Conservation (phyloP, 1,140 invertebrate genomes). For the Euura lappo region DNA sequence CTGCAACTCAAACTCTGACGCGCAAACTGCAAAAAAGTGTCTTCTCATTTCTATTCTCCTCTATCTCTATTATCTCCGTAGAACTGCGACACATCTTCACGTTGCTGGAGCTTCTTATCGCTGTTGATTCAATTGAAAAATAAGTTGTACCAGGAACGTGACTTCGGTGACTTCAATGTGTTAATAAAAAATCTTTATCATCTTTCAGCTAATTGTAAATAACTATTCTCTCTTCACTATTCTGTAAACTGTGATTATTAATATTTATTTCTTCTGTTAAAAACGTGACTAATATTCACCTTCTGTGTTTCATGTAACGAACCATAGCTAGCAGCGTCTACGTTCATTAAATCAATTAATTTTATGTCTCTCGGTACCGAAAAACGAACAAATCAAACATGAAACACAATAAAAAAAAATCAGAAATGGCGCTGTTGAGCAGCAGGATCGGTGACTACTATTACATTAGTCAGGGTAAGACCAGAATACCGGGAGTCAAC, state of each 20-base stretch:
- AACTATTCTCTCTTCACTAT: neutral
- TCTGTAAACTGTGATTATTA: neutral
- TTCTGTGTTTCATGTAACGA: too few species aligned
- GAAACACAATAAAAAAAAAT: conserved; percentile 38
- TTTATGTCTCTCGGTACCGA: neutral
- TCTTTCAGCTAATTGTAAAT: conserved; percentile 3
- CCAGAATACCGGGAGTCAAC: conserved; percentile 92
- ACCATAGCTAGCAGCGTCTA: neutral
- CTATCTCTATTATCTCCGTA: neutral
- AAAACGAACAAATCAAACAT: neutral
- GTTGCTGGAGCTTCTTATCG: neutral
- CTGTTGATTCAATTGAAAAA: neutral
- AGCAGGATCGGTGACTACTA: conserved; percentile 86
- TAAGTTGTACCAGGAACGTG: neutral
- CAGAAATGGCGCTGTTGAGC: conserved; percentile 84
- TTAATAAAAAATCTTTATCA: neutral
- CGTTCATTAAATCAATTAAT: too few species aligned
- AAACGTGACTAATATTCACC: neutral
- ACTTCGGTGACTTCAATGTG: neutral
- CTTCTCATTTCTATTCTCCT: neutral
- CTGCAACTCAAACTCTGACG: neutral
- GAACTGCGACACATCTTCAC: neutral
- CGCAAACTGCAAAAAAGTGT: neutral
- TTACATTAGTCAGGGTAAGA: conserved; percentile 90
- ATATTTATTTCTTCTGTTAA: too few species aligned